Base-by-base conservation (phyloP, 1,140 invertebrate genomes). In the Laodelphax striatellus region DNA sequence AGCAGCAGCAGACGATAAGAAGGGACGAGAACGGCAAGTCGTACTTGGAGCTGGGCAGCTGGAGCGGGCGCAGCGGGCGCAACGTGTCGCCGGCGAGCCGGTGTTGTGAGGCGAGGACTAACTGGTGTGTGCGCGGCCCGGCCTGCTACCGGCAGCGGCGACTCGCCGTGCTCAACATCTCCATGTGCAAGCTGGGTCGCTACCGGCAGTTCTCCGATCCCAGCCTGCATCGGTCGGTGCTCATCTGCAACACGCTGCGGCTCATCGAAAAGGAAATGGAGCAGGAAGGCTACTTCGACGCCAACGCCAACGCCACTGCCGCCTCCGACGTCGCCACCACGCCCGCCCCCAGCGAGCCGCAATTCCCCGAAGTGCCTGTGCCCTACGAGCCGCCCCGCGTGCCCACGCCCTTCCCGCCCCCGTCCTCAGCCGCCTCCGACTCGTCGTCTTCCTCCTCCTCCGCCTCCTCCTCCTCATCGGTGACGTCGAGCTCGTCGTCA, bases 181-280 rank as follows among this genome's bases (percentile, higher is more conserved):
- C 91, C 55, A 91, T 95, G 83, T 87, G 87, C 71, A 97, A 97
- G 75, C 76, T 97, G 59, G 88, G 88, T 62, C 80, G 88, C 67
- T 90, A 90, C 67, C 80, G 90, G 19, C 90, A 93, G 72, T 89
- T 87, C 62, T 85, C 88, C 2, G 92, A 96, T 71, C 91, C 92
- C 14, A 90, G 87, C 60, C 76, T 97, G n/a, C 82, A 90, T 57
- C 82, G 91, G 43, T 95, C 92, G 5, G 94, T 97, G 64, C 83
- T 97, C 43, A 94, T 97, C 65, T 94, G 92, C 76, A 97, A 96
- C 72, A 95, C 93, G 9, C 72, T 96, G 54, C 85, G 93, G 70
- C 82, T 87, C 67, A 87, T 97, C 64, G 92, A 96, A 75, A 80
- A 87, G 24, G 92, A 96, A 72, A 88, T 96, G 79, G 88, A 92